Evolutionary conservation across 2,797 vertebrate species (phyloP).

Genomic region (Sebastes nivosus): DNA sequence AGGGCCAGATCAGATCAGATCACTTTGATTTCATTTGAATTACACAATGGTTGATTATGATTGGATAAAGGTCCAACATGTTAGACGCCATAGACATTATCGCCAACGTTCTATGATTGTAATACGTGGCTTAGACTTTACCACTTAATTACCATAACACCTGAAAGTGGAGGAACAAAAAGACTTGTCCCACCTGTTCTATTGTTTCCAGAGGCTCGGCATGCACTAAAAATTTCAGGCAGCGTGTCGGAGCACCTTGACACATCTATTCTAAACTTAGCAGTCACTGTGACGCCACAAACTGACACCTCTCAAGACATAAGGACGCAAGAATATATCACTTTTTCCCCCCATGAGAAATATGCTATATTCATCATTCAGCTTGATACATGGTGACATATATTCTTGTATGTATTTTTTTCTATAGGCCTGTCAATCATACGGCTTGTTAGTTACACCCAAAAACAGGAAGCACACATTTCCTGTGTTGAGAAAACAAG

Average conservation of each 20-base stretch:
- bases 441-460: constrained; percentile 14
- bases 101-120: not conserved
- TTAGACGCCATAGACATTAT: not conserved
- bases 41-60: not conserved
- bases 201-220: constrained; percentile 1
- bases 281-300: not conserved
- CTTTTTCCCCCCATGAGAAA: not conserved
- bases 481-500: not conserved
- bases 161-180: not conserved
- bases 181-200: not conserved
- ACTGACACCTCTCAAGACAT: constrained; percentile 28
- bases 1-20: not conserved
- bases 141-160: not conserved
- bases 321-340: not conserved
- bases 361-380: constrained; percentile 6
- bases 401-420: not conserved
- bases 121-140: not conserved
- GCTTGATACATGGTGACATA: not conserved
- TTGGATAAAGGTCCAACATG: not conserved
- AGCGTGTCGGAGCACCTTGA: constrained; percentile 7
- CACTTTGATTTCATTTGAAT: not conserved
- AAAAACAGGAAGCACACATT: not conserved
- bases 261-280: constrained; percentile 42
- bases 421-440: constrained; percentile 26
- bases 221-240: not conserved